Conservation (phyloP, 2,888 invertebrate genomes). For the Meteorus cinctellus region DNA sequence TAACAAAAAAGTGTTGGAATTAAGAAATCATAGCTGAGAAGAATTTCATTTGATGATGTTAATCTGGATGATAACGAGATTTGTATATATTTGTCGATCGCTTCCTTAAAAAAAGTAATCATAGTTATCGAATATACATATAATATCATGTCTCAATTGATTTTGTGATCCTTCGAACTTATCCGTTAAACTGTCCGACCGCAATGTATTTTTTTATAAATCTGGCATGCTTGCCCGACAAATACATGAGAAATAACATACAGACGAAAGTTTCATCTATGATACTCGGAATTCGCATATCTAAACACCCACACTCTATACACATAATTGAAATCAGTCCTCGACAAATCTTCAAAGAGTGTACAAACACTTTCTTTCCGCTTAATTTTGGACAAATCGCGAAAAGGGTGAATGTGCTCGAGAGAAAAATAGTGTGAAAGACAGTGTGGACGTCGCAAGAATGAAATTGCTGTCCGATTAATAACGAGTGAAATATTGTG, state of each 20-base stretch:
- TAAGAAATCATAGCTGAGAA: not conserved
- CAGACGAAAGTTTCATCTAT: not conserved
- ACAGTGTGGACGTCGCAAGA: constrained; percentile 26
- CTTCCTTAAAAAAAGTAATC: constrained; percentile 26
- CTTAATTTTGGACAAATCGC: constrained; percentile 42
- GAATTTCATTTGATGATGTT: not conserved
- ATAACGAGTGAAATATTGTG: constrained; percentile 49
- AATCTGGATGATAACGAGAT: not conserved
- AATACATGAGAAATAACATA: constrained; percentile 11
- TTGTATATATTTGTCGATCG: constrained; percentile 20
- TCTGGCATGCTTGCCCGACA: constrained; percentile 26
- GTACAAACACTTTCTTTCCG: constrained; percentile 42
- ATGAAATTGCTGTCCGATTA: constrained; percentile 47
- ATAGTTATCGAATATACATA: constrained; percentile 36
- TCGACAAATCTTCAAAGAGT: constrained; percentile 18
- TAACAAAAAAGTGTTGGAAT: not conserved
- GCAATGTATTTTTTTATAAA: constrained; percentile 50
- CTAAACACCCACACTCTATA: constrained; percentile 4
- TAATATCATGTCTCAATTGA: constrained; percentile 16
- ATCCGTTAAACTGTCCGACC: constrained; percentile 42
- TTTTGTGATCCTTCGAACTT: constrained; percentile 45
- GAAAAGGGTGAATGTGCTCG: constrained; percentile 42
- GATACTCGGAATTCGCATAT: constrained; percentile 5
- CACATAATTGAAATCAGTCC: constrained; percentile 23
- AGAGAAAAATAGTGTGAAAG: constrained; percentile 20